Evolutionary conservation across 2,888 invertebrate genomes (phyloP), one percentile per base, ranked within the genome.

Genomic region (Microplitis manilae): DNA sequence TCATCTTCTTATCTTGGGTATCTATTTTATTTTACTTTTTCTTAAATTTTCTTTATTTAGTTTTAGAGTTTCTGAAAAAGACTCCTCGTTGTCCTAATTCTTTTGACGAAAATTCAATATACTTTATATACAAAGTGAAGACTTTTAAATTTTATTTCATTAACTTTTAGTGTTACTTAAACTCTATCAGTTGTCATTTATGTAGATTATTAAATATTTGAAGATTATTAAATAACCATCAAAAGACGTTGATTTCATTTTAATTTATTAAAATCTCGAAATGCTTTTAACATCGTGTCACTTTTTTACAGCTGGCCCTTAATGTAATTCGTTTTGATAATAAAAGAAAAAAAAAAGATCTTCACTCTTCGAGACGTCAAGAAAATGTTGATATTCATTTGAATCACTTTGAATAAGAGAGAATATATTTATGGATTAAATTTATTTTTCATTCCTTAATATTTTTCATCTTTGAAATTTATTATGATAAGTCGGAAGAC

Each of bases 71-170:
- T 50, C 50, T 50, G 9, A 50, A 50, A 50, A 50, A 50, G 50
- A 50, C 50, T 50, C 13, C 50, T 50, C 50, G 50, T 50, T 13
- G 50, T 73, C 70, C 59, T 64, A 41, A 70, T 71, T 74, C 70
- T 72, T 75, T 75, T 71, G 62, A 69, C 77, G 70, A 68, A 74
- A 79, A 76, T 79, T 74, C 76, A 73, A 74, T 76, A 67, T 70
- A 50, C 50, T 50, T 50, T 50, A 8, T 50, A 50, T 5, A 13
- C 50, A 2, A 8, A 13, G 50, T 50, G 13, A 50, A 50, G 50
- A 50, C 50, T 50, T 50, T 50, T 50, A 13, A 50, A 50, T 50
- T 50, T 50, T 13, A 50, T 50, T 50, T 50, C 5, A 50, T 50
- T 50, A 50, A 50, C 50, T 50, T 50, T 50, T 50, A 50, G 50